A percentile compares a stretch with the other conserved stretches of the same genome.
phyloP scores from a whole-genome alignment of 2,113 vertebrate species.

The Channa maculata region DNA sequence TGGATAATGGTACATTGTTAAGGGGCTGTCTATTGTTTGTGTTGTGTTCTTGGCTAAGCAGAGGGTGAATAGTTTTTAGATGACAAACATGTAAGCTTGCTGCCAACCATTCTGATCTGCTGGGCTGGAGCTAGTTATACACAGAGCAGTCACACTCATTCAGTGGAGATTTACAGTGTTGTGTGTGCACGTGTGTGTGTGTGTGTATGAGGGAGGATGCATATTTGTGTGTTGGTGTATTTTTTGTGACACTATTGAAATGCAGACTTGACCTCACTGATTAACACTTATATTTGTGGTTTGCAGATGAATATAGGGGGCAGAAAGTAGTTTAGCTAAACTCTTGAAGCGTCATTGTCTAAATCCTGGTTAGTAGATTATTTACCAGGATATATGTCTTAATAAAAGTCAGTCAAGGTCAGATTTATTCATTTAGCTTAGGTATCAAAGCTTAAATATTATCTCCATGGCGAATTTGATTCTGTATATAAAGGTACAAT shows the following conservation, averaged over 20 bases:
- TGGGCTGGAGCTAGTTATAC: constrained; percentile 78
- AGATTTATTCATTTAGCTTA: no score
- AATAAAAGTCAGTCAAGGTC: no score
- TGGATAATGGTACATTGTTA: constrained; percentile 84
- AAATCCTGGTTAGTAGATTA: constrained; percentile 6
- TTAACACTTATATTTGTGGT: constrained; percentile 48
- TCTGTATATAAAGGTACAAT: background rate
- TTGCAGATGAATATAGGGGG: constrained; percentile 38
- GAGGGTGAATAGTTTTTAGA: constrained; percentile 93
- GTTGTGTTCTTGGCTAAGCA: constrained; percentile 91
- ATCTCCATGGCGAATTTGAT: no score
- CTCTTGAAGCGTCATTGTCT: background rate
- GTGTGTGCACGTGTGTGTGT: constrained; percentile 10
- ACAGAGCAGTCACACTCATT: constrained; percentile 67
- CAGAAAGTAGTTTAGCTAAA: constrained; percentile 13
- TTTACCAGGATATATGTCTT: background rate
- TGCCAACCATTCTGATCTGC: constrained; percentile 92
- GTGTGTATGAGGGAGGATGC: constrained; percentile 17
- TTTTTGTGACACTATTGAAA: constrained; percentile 56
- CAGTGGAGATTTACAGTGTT: constrained; percentile 73
- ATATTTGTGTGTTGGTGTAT: constrained; percentile 37
- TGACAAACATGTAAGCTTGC: constrained; percentile 91
- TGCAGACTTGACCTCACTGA: constrained; percentile 45
- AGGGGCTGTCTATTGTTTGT: constrained; percentile 85
- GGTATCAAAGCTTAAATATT: no score